phyloP scores from a whole-genome alignment of 2,113 vertebrate species.

The Ceuthmochares aereus region DNA sequence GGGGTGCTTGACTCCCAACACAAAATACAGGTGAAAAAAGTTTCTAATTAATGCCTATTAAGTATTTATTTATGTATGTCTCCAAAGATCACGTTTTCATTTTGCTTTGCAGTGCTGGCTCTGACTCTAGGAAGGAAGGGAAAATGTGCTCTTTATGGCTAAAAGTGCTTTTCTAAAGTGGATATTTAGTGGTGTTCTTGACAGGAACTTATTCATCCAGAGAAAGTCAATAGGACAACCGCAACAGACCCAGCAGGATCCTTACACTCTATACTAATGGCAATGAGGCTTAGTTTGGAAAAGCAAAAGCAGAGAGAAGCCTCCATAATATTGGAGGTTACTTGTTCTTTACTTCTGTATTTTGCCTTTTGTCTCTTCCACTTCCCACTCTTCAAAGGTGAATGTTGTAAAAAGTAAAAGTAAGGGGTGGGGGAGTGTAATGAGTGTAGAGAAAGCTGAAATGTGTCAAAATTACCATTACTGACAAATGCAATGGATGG shows the following conservation, averaged over 20 bases:
- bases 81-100: slow-evolving; percentile 35
- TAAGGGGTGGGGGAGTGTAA: not conserved
- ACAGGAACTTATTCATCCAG: slow-evolving; percentile 57
- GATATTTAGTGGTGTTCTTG: slow-evolving; percentile 60
- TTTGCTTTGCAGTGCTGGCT: not conserved
- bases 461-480: not conserved
- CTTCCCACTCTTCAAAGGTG: not conserved
- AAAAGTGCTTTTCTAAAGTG: slow-evolving; percentile 62
- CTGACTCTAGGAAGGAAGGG: slow-evolving; percentile 15
- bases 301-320: slow-evolving; percentile 4
- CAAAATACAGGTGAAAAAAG: slow-evolving; percentile 37
- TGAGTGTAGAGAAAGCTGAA: not conserved
- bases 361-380: not conserved
- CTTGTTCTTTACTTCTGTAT: not conserved
- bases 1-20: not conserved
- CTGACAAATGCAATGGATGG: not conserved
- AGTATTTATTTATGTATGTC: slow-evolving; percentile 67
- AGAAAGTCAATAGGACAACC: slow-evolving; percentile 64
- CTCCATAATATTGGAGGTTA: not conserved
- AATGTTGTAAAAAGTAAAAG: not conserved
- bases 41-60: slow-evolving; percentile 48
- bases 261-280: slow-evolving; percentile 15
- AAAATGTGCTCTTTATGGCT: slow-evolving; percentile 45
- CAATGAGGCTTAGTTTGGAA: slow-evolving; percentile 1
- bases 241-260: slow-evolving; percentile 44